Conservation (phyloP, 2,113 vertebrate genomes). For the Chascanopsetta lugubris region DNA sequence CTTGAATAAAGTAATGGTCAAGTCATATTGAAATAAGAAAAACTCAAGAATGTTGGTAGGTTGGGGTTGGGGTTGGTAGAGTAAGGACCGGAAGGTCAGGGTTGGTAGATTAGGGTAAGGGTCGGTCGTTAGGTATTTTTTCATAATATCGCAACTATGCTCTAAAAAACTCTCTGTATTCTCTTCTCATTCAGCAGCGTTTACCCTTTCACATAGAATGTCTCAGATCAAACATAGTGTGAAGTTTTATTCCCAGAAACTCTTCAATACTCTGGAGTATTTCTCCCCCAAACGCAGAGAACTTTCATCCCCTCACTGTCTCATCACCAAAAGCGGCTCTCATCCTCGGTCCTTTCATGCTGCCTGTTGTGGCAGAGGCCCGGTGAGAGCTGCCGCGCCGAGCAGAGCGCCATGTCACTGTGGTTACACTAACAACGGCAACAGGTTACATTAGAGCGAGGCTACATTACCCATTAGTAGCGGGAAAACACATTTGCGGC, state of each 20-base stretch:
- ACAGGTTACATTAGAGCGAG: conserved; percentile 55
- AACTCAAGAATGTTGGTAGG: no score
- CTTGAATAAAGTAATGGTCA: not conserved
- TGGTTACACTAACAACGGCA: conserved; percentile 55
- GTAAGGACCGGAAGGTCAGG: no score
- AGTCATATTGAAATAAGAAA: no score
- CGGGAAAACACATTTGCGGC: conserved; percentile 61
- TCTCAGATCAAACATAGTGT: not conserved
- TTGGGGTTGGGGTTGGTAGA: no score
- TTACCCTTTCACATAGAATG: not conserved
- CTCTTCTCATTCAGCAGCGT: not conserved
- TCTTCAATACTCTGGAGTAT: not conserved
- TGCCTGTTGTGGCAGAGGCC: conserved; percentile 59
- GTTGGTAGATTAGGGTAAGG: no score
- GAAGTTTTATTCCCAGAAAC: not conserved
- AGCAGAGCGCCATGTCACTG: conserved; percentile 50
- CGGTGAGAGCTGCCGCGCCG: conserved; percentile 13
- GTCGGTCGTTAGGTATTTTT: no score
- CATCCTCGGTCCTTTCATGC: conserved; percentile 47
- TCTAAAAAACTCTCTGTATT: no score
- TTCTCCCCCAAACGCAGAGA: not conserved
- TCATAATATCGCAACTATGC: no score
- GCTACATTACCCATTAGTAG: conserved; percentile 59
- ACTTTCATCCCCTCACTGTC: conserved; percentile 12
- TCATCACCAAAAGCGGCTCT: conserved; percentile 6